Evolutionary conservation across 2,113 vertebrate species (phyloP).

Genomic region (Brachyistius frenatus): DNA sequence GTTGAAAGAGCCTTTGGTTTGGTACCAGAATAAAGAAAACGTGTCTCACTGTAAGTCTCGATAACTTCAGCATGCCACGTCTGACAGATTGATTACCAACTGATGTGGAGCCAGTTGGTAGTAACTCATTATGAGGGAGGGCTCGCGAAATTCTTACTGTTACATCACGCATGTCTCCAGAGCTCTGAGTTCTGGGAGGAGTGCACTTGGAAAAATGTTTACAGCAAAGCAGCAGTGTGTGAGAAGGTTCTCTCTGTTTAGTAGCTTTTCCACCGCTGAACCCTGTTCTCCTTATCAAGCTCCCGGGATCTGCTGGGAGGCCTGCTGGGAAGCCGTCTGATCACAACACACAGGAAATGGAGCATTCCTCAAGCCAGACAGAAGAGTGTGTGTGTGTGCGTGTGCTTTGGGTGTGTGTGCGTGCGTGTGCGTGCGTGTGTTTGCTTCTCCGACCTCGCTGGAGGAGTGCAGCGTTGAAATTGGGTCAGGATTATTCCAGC

Average conservation of each 20-base stretch:
- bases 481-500: conserved; percentile 57
- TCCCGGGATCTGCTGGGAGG: neutral
- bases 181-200: neutral
- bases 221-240: neutral
- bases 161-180: too few relatives aligned
- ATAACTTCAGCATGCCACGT: too few relatives aligned
- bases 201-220: neutral
- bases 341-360: conserved; percentile 69
- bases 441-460: conserved; percentile 36
- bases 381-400: conserved; percentile 21
- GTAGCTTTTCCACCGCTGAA: conserved; percentile 1
- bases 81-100: too few relatives aligned
- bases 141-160: too few relatives aligned
- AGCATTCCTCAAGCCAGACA: conserved; percentile 68
- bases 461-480: conserved; percentile 37
- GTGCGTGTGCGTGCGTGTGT: conserved; percentile 23
- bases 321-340: conserved; percentile 13
- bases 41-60: too few relatives aligned
- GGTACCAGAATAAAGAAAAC: too few relatives aligned
- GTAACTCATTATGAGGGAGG: too few relatives aligned
- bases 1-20: too few relatives aligned
- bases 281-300: conserved; percentile 36
- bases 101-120: too few relatives aligned
- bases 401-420: conserved; percentile 5
- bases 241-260: neutral